phyloP scores from a whole-genome alignment of 64 coral and sea anemone species.

The Stichodactyla mertensii region DNA sequence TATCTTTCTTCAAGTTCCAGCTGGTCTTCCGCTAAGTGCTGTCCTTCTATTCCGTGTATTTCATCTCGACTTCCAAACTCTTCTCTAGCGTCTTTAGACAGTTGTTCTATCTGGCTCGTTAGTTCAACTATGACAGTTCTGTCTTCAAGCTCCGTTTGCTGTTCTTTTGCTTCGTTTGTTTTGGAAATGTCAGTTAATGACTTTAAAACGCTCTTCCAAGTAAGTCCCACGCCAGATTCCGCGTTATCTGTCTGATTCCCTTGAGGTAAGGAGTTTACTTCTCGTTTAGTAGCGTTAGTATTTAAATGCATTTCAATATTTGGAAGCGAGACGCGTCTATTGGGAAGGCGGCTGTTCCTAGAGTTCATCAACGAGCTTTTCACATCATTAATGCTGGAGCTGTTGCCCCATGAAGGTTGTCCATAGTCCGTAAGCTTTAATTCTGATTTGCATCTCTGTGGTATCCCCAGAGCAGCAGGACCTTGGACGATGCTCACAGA shows the following conservation, averaged over 20 bases:
- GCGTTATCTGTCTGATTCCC: background rate
- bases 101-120: conserved; percentile 5
- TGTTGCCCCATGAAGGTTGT: background rate
- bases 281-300: too few relatives aligned
- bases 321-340: background rate
- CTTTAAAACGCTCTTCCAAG: background rate
- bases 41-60: background rate
- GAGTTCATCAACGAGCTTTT: background rate
- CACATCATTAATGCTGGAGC: background rate
- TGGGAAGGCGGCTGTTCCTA: background rate
- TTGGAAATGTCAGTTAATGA: background rate
- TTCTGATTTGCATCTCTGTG: background rate
- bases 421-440: background rate
- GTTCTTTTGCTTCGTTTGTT: background rate
- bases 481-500: background rate
- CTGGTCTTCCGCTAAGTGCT: background rate
- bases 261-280: background rate
- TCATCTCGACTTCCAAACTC: conserved; percentile 16
- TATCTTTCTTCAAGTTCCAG: background rate
- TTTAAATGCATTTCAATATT: background rate
- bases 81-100: conserved; percentile 5
- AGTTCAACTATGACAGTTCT: background rate
- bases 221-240: background rate
- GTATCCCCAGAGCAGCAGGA: background rate
- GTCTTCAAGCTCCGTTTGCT: background rate